Evolutionary conservation across 1,140 invertebrate genomes (phyloP).

Genomic region (Galleria mellonella): DNA sequence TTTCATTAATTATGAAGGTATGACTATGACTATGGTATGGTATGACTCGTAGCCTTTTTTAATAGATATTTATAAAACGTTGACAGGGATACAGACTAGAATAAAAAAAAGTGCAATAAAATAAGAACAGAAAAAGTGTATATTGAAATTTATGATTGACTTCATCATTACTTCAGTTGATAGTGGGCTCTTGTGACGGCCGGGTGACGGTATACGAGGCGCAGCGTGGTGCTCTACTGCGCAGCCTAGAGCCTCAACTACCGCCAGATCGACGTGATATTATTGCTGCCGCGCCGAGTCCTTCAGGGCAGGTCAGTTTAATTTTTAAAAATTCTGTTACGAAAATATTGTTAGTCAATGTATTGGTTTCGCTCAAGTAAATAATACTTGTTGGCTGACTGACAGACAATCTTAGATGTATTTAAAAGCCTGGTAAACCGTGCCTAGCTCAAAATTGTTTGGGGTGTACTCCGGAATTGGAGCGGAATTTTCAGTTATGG

Average conservation of each 20-base stretch:
- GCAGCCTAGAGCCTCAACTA: slow-evolving; percentile 44
- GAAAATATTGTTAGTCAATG: no score
- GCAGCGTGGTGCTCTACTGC: slow-evolving; percentile 42
- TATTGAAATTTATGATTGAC: no score
- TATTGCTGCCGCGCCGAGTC: slow-evolving; percentile 38
- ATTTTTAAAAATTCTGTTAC: no score
- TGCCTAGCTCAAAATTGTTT: neutral
- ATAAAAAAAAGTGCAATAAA: no score
- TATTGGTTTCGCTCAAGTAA: neutral
- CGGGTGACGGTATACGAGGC: slow-evolving; percentile 50
- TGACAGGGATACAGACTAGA: no score
- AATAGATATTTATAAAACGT: no score
- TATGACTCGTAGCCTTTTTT: no score
- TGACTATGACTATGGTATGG: no score
- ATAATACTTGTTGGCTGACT: neutral
- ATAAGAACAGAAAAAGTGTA: no score
- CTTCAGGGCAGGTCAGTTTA: slow-evolving; percentile 64
- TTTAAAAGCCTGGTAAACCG: neutral
- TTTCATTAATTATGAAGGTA: no score
- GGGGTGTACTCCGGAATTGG: neutral
- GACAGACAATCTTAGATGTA: neutral
- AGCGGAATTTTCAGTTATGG: no score
- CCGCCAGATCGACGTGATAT: slow-evolving; percentile 46
- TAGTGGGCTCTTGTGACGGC: slow-evolving; percentile 58
- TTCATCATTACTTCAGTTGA: slow-evolving; percentile 27